A percentile compares a stretch with the other conserved stretches of the same genome.
Evolutionary conservation across 2,888 invertebrate genomes (phyloP).

Genomic region (Seladonia tumulorum): DNA sequence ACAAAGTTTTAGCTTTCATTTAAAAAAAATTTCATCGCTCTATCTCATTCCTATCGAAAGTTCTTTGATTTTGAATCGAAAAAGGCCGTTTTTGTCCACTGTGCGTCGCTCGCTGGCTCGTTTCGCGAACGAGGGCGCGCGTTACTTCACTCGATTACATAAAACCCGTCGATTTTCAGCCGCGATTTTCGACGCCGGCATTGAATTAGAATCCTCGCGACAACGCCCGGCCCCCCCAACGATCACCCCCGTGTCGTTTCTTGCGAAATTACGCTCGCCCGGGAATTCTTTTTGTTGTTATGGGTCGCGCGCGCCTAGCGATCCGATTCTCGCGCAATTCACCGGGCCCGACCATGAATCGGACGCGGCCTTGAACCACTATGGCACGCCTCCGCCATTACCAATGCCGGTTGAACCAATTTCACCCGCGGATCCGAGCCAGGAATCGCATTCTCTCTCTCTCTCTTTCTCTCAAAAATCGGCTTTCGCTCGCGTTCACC

Average conservation of each 20-base stretch:
- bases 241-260: slow-evolving; percentile 23
- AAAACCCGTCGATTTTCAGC: slow-evolving; percentile 39
- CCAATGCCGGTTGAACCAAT: slow-evolving; percentile 41
- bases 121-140: slow-evolving; percentile 44
- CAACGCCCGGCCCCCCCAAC: slow-evolving; percentile 15
- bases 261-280: slow-evolving; percentile 46
- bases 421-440: slow-evolving; percentile 38
- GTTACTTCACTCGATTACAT: slow-evolving; percentile 57
- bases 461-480: background rate
- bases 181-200: slow-evolving; percentile 43
- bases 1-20: no score
- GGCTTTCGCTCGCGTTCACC: background rate
- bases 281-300: slow-evolving; percentile 31
- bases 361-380: slow-evolving; percentile 66
- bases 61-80: no score
- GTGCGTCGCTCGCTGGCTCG: no score
- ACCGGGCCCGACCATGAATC: slow-evolving; percentile 65
- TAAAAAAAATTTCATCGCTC: no score
- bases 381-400: slow-evolving; percentile 29
- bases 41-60: no score
- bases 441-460: background rate
- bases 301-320: slow-evolving; percentile 33
- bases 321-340: slow-evolving; percentile 55
- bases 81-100: no score
- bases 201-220: slow-evolving; percentile 40